phyloP scores from a whole-genome alignment of 1,140 invertebrate species.

The Popillia japonica region DNA sequence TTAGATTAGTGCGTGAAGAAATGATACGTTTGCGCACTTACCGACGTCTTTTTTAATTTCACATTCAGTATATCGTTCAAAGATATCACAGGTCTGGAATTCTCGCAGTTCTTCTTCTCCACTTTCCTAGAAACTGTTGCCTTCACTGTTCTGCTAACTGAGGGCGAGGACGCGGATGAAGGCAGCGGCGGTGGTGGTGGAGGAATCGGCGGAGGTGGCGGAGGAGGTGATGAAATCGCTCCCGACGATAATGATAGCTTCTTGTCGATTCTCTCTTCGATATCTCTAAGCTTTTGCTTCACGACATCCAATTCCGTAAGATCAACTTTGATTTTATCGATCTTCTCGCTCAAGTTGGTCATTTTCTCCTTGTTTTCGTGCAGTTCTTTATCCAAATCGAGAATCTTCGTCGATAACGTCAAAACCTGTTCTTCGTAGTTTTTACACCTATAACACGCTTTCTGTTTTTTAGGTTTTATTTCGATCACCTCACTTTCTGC shows the following conservation, averaged over 20 bases:
- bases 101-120: slow-evolving; percentile 17
- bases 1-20: background rate
- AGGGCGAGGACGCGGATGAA: background rate
- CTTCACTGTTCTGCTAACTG: slow-evolving; percentile 37
- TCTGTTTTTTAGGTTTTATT: background rate
- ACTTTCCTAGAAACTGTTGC: slow-evolving; percentile 33
- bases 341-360: background rate
- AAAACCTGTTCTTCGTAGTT: background rate
- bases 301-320: background rate
- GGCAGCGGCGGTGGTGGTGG: slow-evolving; percentile 34
- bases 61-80: slow-evolving; percentile 42
- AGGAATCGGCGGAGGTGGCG: background rate
- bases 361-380: slow-evolving; percentile 16
- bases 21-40: background rate
- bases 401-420: background rate
- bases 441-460: background rate
- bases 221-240: background rate
- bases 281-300: slow-evolving; percentile 23
- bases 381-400: background rate
- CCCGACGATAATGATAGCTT: background rate
- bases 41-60: slow-evolving; percentile 39
- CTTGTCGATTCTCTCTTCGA: slow-evolving; percentile 14
- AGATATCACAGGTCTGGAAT: slow-evolving; percentile 40
- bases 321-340: slow-evolving; percentile 5
- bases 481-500: background rate